Evolutionary conservation across 2,113 vertebrate genomes (phyloP), one percentile per base, ranked within the genome.

Genomic region (Engystomops pustulosus): DNA sequence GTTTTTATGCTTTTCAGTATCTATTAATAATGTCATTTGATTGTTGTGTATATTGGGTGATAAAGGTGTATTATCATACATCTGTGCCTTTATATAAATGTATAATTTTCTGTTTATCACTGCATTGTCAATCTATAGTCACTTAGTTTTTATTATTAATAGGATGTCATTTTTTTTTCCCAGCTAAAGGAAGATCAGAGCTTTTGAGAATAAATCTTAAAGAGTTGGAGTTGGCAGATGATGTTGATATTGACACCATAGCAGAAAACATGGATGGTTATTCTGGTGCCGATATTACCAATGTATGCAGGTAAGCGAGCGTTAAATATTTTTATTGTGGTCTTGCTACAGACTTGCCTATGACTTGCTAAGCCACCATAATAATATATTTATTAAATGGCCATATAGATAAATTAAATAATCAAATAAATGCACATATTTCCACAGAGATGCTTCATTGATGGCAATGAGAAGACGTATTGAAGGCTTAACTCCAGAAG

Each of bases 401-500:
- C 11, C 55, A 27, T 60, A 27, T 17, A 12, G 3, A 0, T 60
- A 2, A 60, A 60, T 12, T 10, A 58, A n/a, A 58, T 6, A 58
- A 23, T 5, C 9, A 1, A 27, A 11, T 62, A 27, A n/a, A 34
- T 78, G 62, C 32, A 8, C 17, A 10, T 67, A 17, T 78, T n/a
- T 60, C 34, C 85, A 67, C 75, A 99, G 98, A 90, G 98, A 99
- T 51, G 98, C 98, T 0, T 99, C 98, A 0, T 84, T 99, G 89
- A 99, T 99, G 98, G 98, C 98, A 58, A 99, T 99, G 98, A 95
- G 98, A 85, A 93, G 98, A 25, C 94, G 97, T 17, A 99, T 99
- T 47, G 97, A 99, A 90, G 98, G 98, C 60, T 88, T 99, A 88
- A 97, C 95, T 0, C 98, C 97, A 2, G 98, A 99, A 87, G 97